A percentile compares a stretch with the other conserved stretches of the same genome.
phyloP scores from a whole-genome alignment of 2,113 vertebrate genomes.

The Melanerpes aurifrons region DNA sequence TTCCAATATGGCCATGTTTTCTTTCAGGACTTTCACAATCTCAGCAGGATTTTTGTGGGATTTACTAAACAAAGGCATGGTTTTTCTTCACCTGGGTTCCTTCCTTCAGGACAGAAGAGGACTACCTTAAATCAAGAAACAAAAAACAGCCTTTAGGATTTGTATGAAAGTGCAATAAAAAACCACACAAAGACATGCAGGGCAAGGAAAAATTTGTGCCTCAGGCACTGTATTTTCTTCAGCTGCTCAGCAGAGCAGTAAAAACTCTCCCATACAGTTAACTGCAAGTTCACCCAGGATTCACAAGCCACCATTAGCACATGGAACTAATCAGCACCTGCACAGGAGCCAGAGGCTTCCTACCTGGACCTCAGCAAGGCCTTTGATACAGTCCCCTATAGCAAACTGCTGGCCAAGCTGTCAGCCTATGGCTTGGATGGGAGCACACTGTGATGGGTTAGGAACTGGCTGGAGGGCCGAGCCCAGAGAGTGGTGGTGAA shows the following conservation, averaged over 20 bases:
- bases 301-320: neutral
- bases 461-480: no score
- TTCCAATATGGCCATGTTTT: slow-evolving; percentile 92
- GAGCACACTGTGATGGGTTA: no score
- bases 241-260: neutral
- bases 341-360: neutral
- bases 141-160: slow-evolving; percentile 12
- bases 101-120: slow-evolving; percentile 58
- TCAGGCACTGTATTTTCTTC: neutral
- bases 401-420: no score
- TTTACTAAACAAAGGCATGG: slow-evolving; percentile 96
- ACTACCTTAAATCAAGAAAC: slow-evolving; percentile 63
- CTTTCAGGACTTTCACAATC: slow-evolving; percentile 92
- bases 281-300: neutral
- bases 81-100: slow-evolving; percentile 62
- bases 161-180: neutral
- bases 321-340: neutral
- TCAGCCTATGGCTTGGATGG: no score
- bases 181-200: neutral
- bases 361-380: neutral
- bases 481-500: no score
- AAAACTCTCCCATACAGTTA: neutral
- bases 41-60: slow-evolving; percentile 95
- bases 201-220: neutral
- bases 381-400: no score